phyloP scores from a whole-genome alignment of 2,888 invertebrate species.

The Minunthozetes semirufus region DNA sequence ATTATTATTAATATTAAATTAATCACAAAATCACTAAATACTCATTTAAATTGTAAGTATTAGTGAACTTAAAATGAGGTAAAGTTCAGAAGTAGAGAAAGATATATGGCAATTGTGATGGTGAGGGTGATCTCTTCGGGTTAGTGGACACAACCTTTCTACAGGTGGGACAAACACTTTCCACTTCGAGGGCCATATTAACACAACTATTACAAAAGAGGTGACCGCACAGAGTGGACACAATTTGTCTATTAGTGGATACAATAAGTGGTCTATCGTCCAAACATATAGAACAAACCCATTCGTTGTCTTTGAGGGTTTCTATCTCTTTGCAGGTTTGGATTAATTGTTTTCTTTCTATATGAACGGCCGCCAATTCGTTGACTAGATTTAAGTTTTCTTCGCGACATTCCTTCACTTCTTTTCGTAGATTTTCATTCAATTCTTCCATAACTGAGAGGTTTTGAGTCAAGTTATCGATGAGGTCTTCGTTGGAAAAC shows the following conservation, averaged over 20 bases:
- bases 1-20: too few species aligned
- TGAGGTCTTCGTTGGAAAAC: slow-evolving; percentile 16
- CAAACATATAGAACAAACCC: not conserved
- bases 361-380: slow-evolving; percentile 24
- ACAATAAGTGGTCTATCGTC: slow-evolving; percentile 1
- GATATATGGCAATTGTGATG: not conserved
- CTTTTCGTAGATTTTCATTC: not conserved
- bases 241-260: not conserved
- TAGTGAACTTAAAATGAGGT: not conserved
- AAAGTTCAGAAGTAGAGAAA: not conserved
- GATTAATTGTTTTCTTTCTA: slow-evolving; percentile 8
- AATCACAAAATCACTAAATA: too few species aligned
- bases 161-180: slow-evolving; percentile 22
- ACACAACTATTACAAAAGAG: slow-evolving; percentile 9
- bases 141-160: not conserved
- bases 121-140: not conserved
- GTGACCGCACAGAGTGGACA: slow-evolving; percentile 14
- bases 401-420: not conserved
- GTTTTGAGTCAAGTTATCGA: slow-evolving; percentile 15
- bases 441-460: slow-evolving; percentile 21
- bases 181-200: not conserved
- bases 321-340: slow-evolving; percentile 13
- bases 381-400: not conserved
- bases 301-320: slow-evolving; percentile 15
- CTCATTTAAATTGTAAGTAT: not conserved